phyloP scores from a whole-genome alignment of 2,113 vertebrate genomes.

The Benitochromis conjunctus region DNA sequence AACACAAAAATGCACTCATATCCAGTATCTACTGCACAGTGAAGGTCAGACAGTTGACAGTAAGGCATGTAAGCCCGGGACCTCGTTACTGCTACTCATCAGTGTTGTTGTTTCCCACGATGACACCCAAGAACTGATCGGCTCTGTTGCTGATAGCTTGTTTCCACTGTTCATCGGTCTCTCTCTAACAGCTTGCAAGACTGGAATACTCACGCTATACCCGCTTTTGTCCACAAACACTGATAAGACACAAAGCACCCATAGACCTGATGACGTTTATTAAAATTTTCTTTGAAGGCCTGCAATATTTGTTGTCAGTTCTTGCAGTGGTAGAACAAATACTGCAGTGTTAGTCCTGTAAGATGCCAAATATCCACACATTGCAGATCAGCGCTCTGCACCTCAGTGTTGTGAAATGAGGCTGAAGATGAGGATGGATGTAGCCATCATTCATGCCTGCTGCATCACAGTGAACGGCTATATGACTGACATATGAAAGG shows the following conservation, averaged over 20 bases:
- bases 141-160: neutral
- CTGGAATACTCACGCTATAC: neutral
- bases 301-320: neutral
- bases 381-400: neutral
- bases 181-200: neutral
- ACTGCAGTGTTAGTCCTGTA: neutral
- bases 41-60: neutral
- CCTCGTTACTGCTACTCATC: conserved; percentile 8
- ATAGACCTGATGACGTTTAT: neutral
- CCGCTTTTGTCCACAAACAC: neutral
- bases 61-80: neutral
- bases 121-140: neutral
- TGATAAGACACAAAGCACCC: neutral
- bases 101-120: neutral
- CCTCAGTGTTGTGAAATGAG: neutral
- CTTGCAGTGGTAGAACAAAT: neutral
- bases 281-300: neutral
- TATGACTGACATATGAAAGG: conserved; percentile 45
- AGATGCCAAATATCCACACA: neutral
- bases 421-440: neutral
- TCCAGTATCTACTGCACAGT: neutral
- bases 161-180: neutral
- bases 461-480: neutral
- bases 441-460: neutral
- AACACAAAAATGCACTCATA: neutral